phyloP scores from a whole-genome alignment of 2,113 vertebrate species.

The Thinocorus orbignyianus region DNA sequence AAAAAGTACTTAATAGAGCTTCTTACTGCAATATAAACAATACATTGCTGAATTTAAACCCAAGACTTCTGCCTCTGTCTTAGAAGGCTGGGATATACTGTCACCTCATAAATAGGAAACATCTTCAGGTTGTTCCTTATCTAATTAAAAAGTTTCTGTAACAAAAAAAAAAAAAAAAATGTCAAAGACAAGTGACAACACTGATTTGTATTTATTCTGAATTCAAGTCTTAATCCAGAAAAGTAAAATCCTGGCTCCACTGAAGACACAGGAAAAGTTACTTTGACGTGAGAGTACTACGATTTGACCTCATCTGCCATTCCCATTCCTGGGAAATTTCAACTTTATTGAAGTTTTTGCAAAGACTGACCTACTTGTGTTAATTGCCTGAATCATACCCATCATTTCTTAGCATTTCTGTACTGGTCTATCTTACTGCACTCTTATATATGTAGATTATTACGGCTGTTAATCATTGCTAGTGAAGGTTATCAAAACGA shows the following conservation, averaged over 20 bases:
- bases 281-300: background rate
- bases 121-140: background rate
- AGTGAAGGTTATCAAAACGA: background rate
- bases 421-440: background rate
- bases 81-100: background rate
- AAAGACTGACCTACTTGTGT: background rate
- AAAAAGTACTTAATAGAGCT: background rate
- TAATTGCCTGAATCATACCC: background rate
- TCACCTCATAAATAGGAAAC: background rate
- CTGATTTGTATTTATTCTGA: background rate
- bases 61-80: background rate
- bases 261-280: background rate
- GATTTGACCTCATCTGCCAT: background rate
- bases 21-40: background rate
- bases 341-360: background rate
- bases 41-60: background rate
- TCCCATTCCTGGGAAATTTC: background rate
- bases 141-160: background rate
- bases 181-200: background rate
- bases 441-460: background rate
- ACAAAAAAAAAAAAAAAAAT: background rate
- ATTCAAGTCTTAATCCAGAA: background rate
- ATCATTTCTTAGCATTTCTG: background rate
- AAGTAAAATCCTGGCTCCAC: background rate
- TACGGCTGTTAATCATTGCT: background rate